Evolutionary conservation across 2,797 vertebrate species (phyloP).

Genomic region (Spheniscus humboldti): DNA sequence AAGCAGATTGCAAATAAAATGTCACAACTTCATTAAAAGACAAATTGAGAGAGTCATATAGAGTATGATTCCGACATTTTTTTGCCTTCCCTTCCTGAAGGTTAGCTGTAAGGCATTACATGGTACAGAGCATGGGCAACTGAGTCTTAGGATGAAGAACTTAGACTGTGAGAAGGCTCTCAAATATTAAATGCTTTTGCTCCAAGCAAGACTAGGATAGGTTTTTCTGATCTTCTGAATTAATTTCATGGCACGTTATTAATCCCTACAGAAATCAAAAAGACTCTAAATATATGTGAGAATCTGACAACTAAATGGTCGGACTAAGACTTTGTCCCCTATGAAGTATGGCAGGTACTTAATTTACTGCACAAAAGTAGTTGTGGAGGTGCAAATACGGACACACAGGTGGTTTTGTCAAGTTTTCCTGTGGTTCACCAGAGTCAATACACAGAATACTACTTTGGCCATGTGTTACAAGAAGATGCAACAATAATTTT

Average conservation of each 20-base stretch:
- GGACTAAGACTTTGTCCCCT: not conserved
- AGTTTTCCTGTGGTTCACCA: not conserved
- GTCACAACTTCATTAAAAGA: conserved; percentile 37
- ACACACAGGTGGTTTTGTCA: not conserved
- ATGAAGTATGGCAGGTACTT: not conserved
- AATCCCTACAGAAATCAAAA: not conserved
- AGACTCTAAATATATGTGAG: not conserved
- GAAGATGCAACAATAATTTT: not conserved
- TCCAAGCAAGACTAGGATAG: not conserved
- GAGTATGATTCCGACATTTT: not conserved
- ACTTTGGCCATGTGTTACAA: not conserved
- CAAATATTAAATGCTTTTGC: not conserved
- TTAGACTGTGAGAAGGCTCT: not conserved
- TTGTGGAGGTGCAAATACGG: not conserved
- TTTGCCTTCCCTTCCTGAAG: not conserved
- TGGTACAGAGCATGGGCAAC: not conserved
- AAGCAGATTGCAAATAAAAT: conserved; percentile 46
- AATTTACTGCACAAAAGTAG: not conserved
- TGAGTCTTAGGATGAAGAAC: not conserved
- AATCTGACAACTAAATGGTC: not conserved
- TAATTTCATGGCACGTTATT: not conserved
- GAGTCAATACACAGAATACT: not conserved
- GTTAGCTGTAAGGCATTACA: not conserved
- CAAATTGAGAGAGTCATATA: not conserved
- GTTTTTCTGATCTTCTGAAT: not conserved